A percentile compares a stretch with the other conserved stretches of the same genome.
Evolutionary conservation across 1,140 invertebrate species (phyloP).

Genomic region (Lepidostoma basale): DNA sequence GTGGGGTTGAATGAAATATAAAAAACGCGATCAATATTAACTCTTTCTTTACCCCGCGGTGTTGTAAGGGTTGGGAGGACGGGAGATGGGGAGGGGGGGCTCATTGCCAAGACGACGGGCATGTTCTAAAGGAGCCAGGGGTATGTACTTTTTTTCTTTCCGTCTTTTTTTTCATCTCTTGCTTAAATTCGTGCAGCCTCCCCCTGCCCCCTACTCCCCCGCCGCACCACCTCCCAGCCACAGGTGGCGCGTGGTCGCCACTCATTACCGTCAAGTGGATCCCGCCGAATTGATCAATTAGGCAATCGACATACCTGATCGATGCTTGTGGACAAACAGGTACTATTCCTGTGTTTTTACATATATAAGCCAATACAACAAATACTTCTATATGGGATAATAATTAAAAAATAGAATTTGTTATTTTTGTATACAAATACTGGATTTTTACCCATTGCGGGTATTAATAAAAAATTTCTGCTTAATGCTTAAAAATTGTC

Average conservation of each 20-base stretch:
- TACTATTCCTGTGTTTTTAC: too few species aligned
- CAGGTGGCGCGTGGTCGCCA: slow-evolving; percentile 42
- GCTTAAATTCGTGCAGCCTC: slow-evolving; percentile 43
- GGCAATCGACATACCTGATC: too few species aligned
- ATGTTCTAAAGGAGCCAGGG: slow-evolving; percentile 40
- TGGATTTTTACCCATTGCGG: too few species aligned
- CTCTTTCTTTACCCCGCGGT: slow-evolving; percentile 45
- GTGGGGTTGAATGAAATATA: slow-evolving; percentile 44
- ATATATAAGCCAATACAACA: too few species aligned
- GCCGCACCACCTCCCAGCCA: slow-evolving; percentile 34
- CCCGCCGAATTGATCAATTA: too few species aligned
- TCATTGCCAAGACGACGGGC: slow-evolving; percentile 46
- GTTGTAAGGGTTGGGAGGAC: slow-evolving; percentile 41
- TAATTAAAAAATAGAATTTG: too few species aligned
- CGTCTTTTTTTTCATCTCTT: slow-evolving; percentile 42
- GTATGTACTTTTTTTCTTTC: slow-evolving; percentile 44
- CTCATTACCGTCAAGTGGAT: slow-evolving; percentile 13
- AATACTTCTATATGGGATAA: too few species aligned
- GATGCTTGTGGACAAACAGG: too few species aligned
- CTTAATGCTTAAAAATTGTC: too few species aligned
- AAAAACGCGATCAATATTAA: slow-evolving; percentile 47
- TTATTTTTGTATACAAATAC: too few species aligned
- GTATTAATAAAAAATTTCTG: too few species aligned
- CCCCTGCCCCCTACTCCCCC: slow-evolving; percentile 25
- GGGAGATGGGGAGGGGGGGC: slow-evolving; percentile 1